A percentile compares a stretch with the other conserved stretches of the same genome.
These are phyloP conservation scores for Xiphydria camelus DNA, from an alignment of 2,888 invertebrate species.

Conservation along the genomic window DNA sequence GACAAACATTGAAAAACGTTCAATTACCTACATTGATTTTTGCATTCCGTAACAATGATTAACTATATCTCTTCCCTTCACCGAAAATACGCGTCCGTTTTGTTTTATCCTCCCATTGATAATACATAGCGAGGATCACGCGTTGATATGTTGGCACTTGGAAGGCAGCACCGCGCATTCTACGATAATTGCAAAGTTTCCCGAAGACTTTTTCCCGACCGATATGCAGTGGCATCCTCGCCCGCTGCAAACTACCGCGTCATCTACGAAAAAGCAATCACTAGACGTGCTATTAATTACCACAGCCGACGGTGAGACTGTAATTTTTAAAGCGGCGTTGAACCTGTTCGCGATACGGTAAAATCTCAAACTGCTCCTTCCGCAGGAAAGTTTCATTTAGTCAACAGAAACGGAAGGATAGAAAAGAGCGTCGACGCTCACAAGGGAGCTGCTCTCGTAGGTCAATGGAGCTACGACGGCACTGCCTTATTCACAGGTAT, in stretches of 20 bases:
- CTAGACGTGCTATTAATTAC: slow-evolving; percentile 84
- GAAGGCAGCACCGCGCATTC: slow-evolving; percentile 72
- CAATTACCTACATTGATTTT: too few species aligned
- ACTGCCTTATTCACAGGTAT: slow-evolving; percentile 88
- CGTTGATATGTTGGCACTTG: slow-evolving; percentile 86
- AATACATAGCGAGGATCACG: slow-evolving; percentile 83
- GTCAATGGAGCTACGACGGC: slow-evolving; percentile 94
- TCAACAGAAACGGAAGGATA: slow-evolving; percentile 86
- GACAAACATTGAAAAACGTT: too few species aligned
- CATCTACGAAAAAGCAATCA: slow-evolving; percentile 62
- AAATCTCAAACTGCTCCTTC: slow-evolving; percentile 15
- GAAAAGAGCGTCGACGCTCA: slow-evolving; percentile 94
- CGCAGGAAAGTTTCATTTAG: slow-evolving; percentile 79
- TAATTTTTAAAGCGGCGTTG: neutral
- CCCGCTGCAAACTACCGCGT: slow-evolving; percentile 56
- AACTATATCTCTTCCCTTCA: too few species aligned
- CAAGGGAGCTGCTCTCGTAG: slow-evolving; percentile 84
- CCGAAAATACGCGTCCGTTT: too few species aligned
- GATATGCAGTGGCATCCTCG: slow-evolving; percentile 88
- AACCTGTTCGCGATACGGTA: too few species aligned
- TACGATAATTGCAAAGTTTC: slow-evolving; percentile 75
- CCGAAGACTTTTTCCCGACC: slow-evolving; percentile 84
- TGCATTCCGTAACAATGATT: too few species aligned
- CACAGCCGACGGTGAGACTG: slow-evolving; percentile 79
- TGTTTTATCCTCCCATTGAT: slow-evolving; percentile 9